Base-by-base conservation (phyloP, 2,888 invertebrate species). In the Dusona sp. region DNA sequence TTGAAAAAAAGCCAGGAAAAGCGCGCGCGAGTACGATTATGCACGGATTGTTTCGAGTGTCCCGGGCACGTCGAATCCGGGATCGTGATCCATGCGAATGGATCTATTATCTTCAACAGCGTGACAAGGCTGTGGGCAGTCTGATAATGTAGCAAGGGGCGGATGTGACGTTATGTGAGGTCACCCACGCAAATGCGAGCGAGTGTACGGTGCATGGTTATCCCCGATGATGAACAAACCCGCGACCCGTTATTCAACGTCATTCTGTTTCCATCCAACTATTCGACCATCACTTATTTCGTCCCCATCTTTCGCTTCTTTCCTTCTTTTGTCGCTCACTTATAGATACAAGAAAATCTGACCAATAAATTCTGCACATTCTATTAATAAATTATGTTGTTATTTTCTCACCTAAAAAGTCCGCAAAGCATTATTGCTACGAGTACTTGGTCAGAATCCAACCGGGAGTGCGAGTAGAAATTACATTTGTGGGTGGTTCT, bases 61-160 rank as follows among this genome's bases (percentile, higher is more conserved):
- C 90, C 91, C 91, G 90, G 88, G 90, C 90, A 91, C 91, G 88
- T 92, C 90, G 93, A 93, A 92, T 93, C 93, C 91, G 90, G 90
- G 89, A 90, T 90, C 91, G 92, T 92, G 92, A 92, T 93, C 92
- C 93, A 93, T 91, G 92, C 92, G 93, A 93, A 93, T 93, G 91
- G 92, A 92, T 93, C 91, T 91, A 93, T 93, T 93, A 93, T 93
- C 93, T 82, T 93, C 93, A 93, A 93, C 93, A 92, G 91, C 90
- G 89, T 92, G 93, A 93, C 93, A 93, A 93, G 93, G 93, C 92
- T 93, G 93, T 93, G 92, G 93, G 93, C 92, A 93, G 93, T 92
- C 92, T 92, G 90, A 89, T 93, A 93, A 93, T 93, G 90, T 90
- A 85, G 91, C 92, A 92, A 92, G 92, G 92, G 93, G 93, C 93